A percentile compares a stretch with the other conserved stretches of the same genome.
These are phyloP conservation scores for Drosophila repletoides DNA, from an alignment of 1,140 invertebrate genomes.

Conservation along the genomic window DNA sequence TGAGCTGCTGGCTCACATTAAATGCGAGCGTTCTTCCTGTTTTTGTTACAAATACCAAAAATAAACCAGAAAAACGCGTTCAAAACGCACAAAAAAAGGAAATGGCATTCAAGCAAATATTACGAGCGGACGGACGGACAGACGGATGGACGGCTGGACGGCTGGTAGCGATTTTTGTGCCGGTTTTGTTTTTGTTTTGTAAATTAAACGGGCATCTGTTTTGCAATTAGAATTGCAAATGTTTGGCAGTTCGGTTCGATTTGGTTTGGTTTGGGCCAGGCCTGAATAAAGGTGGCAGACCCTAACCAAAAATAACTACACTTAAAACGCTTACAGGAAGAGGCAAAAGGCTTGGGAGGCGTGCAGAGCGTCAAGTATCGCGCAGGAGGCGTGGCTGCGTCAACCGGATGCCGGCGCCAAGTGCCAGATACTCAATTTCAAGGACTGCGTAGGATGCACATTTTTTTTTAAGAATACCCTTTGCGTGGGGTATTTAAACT, in stretches of 20 bases:
- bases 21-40: conserved; percentile 44
- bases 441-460: conserved; percentile 34
- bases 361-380: neutral
- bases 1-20: conserved; percentile 9
- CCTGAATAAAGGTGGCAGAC: conserved; percentile 11
- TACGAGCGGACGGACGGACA: neutral
- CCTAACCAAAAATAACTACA: conserved; percentile 59
- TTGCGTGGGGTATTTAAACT: neutral
- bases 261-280: no score
- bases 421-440: conserved; percentile 25
- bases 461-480: conserved; percentile 2
- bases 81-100: conserved; percentile 25
- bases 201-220: conserved; percentile 55
- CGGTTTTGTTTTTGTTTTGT: conserved; percentile 26
- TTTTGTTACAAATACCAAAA: conserved; percentile 54
- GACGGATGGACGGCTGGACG: neutral
- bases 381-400: conserved; percentile 17
- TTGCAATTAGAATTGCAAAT: conserved; percentile 77
- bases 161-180: neutral
- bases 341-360: neutral
- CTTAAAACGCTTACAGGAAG: conserved; percentile 11
- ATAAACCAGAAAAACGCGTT: conserved; percentile 63
- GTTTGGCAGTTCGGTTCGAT: conserved; percentile 10
- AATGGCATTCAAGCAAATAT: conserved; percentile 35
- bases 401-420: conserved; percentile 65